phyloP scores from a whole-genome alignment of 1,140 invertebrate species.

The Helicorthomorpha holstii region DNA sequence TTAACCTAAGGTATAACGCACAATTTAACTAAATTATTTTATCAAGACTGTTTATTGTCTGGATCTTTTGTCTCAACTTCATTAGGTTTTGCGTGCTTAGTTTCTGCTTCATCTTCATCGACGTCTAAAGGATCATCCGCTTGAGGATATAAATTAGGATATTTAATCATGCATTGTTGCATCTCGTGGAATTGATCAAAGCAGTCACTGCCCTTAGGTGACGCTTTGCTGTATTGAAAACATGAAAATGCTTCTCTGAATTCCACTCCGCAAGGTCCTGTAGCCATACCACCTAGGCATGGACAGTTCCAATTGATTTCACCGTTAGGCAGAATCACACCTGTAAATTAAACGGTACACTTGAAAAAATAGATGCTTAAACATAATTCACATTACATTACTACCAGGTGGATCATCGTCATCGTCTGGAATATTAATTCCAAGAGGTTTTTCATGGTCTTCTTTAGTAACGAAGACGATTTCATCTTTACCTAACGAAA shows the following conservation, averaged over 20 bases:
- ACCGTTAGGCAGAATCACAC: slow-evolving; percentile 68
- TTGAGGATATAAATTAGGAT: slow-evolving; percentile 68
- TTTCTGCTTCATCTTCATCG: slow-evolving; percentile 2
- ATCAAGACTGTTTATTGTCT: background rate
- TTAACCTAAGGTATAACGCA: no score
- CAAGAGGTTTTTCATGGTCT: slow-evolving; percentile 47
- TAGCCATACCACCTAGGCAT: slow-evolving; percentile 86
- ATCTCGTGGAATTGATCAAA: slow-evolving; percentile 74
- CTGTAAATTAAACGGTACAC: slow-evolving; percentile 23
- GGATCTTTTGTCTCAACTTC: background rate
- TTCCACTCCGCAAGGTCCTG: slow-evolving; percentile 80
- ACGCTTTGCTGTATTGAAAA: slow-evolving; percentile 65
- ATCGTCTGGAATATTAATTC: slow-evolving; percentile 47
- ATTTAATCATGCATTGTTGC: slow-evolving; percentile 81
- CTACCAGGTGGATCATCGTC: slow-evolving; percentile 22
- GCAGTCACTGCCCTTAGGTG: slow-evolving; percentile 76
- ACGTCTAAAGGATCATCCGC: slow-evolving; percentile 20
- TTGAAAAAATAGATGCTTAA: background rate
- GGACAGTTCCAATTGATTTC: slow-evolving; percentile 95
- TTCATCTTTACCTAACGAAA: slow-evolving; percentile 61
- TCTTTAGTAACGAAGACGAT: slow-evolving; percentile 68
- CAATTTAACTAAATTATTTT: no score
- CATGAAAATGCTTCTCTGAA: slow-evolving; percentile 88
- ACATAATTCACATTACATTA: background rate
- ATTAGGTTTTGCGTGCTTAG: background rate